Percentiles rank a stretch among this genome's conserved stretches.
Conservation (phyloP, 2,888 invertebrate genomes). For the Mongoloraphidia duomilia region DNA sequence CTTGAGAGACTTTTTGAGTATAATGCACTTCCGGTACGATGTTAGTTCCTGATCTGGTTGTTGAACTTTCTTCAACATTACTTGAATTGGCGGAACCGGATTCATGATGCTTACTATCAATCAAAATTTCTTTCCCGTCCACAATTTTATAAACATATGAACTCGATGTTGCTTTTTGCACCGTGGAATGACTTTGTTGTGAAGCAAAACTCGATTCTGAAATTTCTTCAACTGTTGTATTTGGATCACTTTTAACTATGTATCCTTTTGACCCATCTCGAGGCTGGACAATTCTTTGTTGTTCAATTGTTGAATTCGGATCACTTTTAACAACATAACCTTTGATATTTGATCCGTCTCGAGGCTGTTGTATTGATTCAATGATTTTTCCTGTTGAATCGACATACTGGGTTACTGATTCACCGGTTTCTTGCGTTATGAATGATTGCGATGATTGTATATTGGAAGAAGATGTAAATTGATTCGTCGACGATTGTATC, state of each 20-base stretch:
- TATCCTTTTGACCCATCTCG: neutral
- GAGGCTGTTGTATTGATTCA: neutral
- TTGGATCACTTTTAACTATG: neutral
- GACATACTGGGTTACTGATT: neutral
- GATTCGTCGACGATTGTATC: neutral
- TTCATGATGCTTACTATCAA: constrained; percentile 43
- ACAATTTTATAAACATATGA: constrained; percentile 51
- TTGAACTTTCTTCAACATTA: constrained; percentile 36
- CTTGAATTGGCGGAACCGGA: constrained; percentile 37
- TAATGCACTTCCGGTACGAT: constrained; percentile 41
- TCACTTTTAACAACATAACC: neutral
- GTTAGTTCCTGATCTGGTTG: constrained; percentile 39
- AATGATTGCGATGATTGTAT: no score
- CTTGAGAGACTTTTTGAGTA: constrained; percentile 36
- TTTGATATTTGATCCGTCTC: neutral
- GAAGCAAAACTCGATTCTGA: constrained; percentile 28
- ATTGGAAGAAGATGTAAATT: no score
- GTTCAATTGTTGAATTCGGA: neutral
- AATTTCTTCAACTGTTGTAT: constrained; percentile 20
- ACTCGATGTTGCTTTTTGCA: constrained; percentile 44
- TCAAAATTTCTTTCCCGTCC: constrained; percentile 46
- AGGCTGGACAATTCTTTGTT: neutral
- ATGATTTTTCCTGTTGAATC: neutral
- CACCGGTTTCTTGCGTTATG: no score
- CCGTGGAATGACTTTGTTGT: constrained; percentile 38